Conservation (phyloP, 2,113 vertebrate species). For the Pungitius pungitius region DNA sequence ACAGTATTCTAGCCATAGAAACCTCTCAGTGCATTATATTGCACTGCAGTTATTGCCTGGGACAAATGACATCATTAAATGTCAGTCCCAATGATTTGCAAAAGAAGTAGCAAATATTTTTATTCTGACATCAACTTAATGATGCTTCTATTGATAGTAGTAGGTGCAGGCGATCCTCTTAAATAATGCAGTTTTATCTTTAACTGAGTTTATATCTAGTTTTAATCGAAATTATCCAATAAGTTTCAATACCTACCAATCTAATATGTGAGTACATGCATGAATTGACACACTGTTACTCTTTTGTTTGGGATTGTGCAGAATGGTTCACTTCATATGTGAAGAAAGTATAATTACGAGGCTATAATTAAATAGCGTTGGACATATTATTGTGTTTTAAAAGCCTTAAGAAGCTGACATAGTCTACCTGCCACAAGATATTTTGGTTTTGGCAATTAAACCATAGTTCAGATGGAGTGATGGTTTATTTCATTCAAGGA, state of each 20-base stretch:
- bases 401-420: conserved; percentile 1
- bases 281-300: neutral
- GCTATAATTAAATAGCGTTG: neutral
- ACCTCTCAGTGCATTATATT: neutral
- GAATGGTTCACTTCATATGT: neutral
- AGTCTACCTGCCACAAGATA: neutral
- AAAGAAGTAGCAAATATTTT: neutral
- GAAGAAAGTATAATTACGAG: neutral
- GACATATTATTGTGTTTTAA: neutral
- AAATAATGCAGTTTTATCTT: neutral
- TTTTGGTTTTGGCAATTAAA: neutral
- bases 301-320: conserved; percentile 4
- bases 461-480: neutral
- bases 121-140: neutral
- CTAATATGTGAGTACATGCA: neutral
- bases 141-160: neutral
- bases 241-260: neutral
- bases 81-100: neutral
- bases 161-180: conserved; percentile 5
- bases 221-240: neutral
- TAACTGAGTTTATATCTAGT: too few species aligned
- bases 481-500: neutral
- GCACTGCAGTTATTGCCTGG: neutral
- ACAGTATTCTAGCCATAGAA: neutral
- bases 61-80: neutral